Conservation (phyloP, 1,140 invertebrate species). For the Cotesia chilonis region DNA sequence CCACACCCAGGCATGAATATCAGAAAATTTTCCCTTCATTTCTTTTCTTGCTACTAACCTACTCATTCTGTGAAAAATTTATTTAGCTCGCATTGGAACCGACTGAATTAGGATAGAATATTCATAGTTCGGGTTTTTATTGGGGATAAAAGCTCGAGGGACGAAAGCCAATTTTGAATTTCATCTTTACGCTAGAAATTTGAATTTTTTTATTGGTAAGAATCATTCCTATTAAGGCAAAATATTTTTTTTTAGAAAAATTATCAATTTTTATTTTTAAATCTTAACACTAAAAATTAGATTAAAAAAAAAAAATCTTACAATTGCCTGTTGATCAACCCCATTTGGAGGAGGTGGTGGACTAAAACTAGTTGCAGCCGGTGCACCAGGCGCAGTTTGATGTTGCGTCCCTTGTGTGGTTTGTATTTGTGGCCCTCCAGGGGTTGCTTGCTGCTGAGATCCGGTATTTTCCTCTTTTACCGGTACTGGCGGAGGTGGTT, state of each 20-base stretch:
- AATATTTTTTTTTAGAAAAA: no score
- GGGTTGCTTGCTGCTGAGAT: constrained; percentile 53
- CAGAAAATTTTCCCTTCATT: not conserved
- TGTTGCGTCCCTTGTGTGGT: constrained; percentile 53
- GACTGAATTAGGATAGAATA: constrained; percentile 21
- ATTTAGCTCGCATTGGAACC: constrained; percentile 15
- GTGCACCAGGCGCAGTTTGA: constrained; percentile 54
- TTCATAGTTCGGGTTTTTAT: constrained; percentile 28
- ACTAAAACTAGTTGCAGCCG: constrained; percentile 58
- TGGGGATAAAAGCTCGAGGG: not conserved
- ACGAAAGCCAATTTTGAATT: constrained; percentile 24
- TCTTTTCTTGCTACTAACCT: not conserved
- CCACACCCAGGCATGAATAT: not conserved
- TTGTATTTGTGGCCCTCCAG: constrained; percentile 55
- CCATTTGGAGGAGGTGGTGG: constrained; percentile 62
- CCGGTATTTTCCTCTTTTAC: constrained; percentile 58
- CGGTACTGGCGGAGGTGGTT: constrained; percentile 53
- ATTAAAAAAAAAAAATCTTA: constrained; percentile 43
- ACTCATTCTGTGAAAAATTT: constrained; percentile 17
- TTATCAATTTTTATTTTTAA: no score
- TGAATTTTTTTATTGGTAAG: no score
- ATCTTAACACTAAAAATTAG: not conserved
- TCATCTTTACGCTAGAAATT: not conserved
- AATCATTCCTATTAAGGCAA: not conserved
- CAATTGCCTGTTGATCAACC: constrained; percentile 63